These are phyloP conservation scores for Ariopsis seemanni DNA, from an alignment of 2,113 vertebrate species.

Conservation along the genomic window DNA sequence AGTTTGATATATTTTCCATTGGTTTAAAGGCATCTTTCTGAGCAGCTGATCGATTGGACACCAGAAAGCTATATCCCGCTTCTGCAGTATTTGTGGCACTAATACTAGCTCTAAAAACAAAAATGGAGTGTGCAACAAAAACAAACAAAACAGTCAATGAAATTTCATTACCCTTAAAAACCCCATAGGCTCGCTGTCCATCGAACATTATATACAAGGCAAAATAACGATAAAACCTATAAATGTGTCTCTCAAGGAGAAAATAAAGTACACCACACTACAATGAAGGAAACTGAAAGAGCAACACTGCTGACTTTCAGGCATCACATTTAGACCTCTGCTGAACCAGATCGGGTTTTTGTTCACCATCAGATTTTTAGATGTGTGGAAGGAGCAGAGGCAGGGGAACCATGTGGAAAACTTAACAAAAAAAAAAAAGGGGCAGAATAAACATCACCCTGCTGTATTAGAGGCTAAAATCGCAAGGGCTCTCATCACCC, in stretches of 20 bases:
- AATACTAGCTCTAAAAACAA: slow-evolving; percentile 47
- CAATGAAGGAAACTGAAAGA: slow-evolving; percentile 48
- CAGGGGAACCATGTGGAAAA: slow-evolving; percentile 8
- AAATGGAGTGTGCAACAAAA: slow-evolving; percentile 67
- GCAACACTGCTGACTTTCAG: slow-evolving; percentile 37
- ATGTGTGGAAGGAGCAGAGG: background rate
- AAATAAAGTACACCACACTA: slow-evolving; percentile 48
- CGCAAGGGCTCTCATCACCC: slow-evolving; percentile 64
- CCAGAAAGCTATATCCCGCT: slow-evolving; percentile 41
- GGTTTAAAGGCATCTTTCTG: slow-evolving; percentile 53
- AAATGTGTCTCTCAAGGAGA: slow-evolving; percentile 46
- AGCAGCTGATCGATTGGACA: slow-evolving; percentile 52
- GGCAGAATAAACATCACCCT: slow-evolving; percentile 46
- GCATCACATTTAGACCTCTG: background rate
- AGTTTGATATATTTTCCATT: slow-evolving; percentile 18
- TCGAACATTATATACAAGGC: slow-evolving; percentile 65
- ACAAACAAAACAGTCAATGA: slow-evolving; percentile 47
- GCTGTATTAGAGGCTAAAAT: slow-evolving; percentile 59
- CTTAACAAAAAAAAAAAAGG: background rate
- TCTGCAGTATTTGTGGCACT: slow-evolving; percentile 64
- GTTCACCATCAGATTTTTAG: background rate
- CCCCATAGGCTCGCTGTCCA: slow-evolving; percentile 64
- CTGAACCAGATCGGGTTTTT: background rate
- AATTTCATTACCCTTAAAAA: slow-evolving; percentile 61
- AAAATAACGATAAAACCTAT: slow-evolving; percentile 56